Base-by-base conservation (phyloP, 1,140 invertebrate genomes). In the Drosophila tropicalis region DNA sequence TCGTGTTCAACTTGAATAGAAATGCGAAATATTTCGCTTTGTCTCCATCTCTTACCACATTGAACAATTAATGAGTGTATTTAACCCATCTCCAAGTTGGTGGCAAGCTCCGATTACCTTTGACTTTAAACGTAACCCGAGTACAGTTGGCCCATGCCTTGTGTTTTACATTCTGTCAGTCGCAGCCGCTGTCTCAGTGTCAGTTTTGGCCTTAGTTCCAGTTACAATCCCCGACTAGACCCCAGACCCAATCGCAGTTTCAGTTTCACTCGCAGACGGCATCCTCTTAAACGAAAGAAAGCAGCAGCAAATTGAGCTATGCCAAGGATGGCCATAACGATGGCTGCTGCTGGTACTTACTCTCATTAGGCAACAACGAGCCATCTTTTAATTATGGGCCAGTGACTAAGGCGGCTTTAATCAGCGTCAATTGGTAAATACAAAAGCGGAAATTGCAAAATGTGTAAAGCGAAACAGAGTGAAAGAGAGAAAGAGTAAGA, bases 361-460 rank as follows among this genome's bases (percentile, higher is more conserved):
- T 54, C 82, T 86, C 70, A 86, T 85, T 85, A 81, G 78, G 62
- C 67, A 32, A 69, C 60, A 62, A 67, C 60, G 76, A 65, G 70
- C 41, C 79, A 79, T 67, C 83, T 79, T 75, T 87, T 85, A 82
- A 85, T 85, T 86, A 82, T 85, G 83, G 81, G 74, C 81, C 81
- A 80, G 69, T 76, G 72, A 76, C 81, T 83, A 65, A 72, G 80
- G 67, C 64, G 83, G 82, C 83, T 87, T 87, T 85, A 85, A 85
- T 85, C 82, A 85, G 82, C 75, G 71, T 66, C 82, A 82, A 85
- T 85, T 82, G 82, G 83, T 76, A 83, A 87, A 86, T 87, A 86
- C 82, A 87, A 86, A 86, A 71, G 83, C 72, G 83, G 77, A 81
- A 82, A 85, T 79, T 86, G 66, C 63, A 82, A 86, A 86, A 60